Evolutionary conservation across 2,888 invertebrate genomes (phyloP).

Genomic region (Aphidoletes aphidimyza): DNA sequence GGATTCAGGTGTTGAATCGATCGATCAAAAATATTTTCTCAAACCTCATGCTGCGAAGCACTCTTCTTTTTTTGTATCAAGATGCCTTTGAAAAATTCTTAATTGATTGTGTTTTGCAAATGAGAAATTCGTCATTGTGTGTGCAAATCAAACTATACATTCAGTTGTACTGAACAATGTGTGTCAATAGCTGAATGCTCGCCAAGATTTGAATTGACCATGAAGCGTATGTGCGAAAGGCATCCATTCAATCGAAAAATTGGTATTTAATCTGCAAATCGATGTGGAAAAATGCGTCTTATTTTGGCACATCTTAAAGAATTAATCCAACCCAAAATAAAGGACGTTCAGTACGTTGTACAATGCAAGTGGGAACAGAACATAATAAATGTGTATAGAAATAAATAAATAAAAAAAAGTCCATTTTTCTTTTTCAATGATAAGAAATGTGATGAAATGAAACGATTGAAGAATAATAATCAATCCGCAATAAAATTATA

Average conservation of each 20-base stretch:
- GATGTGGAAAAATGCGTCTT: neutral
- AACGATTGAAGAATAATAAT: constrained; percentile 51
- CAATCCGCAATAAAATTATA: constrained; percentile 43
- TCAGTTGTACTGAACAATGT: too few relatives aligned
- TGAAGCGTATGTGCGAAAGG: neutral
- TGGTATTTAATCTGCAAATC: neutral
- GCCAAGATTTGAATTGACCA: too few relatives aligned
- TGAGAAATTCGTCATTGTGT: too few relatives aligned
- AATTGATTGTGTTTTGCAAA: too few relatives aligned
- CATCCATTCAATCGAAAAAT: neutral
- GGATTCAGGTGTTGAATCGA: too few relatives aligned
- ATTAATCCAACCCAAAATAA: neutral
- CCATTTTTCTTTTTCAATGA: constrained; percentile 34
- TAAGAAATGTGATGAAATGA: constrained; percentile 16
- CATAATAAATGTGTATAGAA: neutral
- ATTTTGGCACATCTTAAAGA: neutral
- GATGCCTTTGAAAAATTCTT: too few relatives aligned
- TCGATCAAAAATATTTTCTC: too few relatives aligned
- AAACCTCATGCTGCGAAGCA: too few relatives aligned
- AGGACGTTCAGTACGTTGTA: neutral
- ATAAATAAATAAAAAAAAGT: neutral
- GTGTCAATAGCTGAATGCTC: too few relatives aligned
- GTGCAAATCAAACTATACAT: too few relatives aligned
- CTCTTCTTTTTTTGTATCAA: too few relatives aligned
- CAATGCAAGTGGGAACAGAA: neutral